Conservation (phyloP, 2,888 invertebrate genomes). For the Epirrhoe tristata region DNA sequence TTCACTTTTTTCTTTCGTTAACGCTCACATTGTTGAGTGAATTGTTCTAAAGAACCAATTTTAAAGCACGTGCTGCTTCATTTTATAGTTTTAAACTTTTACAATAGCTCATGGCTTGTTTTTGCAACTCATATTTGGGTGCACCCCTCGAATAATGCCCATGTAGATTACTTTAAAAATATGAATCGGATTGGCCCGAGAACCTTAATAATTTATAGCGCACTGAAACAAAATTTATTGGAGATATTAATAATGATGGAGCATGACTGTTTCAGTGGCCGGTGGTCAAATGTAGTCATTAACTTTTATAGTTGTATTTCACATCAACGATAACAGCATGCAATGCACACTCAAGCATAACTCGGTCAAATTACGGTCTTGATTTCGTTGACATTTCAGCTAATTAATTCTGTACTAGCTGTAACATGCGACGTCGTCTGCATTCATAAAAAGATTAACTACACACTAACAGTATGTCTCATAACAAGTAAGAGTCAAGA, state of each 20-base stretch:
- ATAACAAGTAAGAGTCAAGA: too few relatives aligned
- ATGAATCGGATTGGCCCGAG: not conserved
- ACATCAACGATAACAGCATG: not conserved
- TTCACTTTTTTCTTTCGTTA: constrained; percentile 71
- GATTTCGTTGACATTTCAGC: constrained; percentile 1
- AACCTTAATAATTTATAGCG: not conserved
- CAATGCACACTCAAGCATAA: not conserved
- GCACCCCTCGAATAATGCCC: too few relatives aligned
- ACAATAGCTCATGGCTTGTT: not conserved
- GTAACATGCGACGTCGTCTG: not conserved
- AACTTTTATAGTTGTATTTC: not conserved
- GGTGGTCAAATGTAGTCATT: not conserved
- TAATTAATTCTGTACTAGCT: not conserved
- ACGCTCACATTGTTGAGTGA: constrained; percentile 59
- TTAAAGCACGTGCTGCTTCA: not conserved
- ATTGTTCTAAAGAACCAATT: constrained; percentile 42
- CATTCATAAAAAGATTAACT: not conserved
- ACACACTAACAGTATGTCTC: not conserved
- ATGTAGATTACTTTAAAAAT: not conserved
- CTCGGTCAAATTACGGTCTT: not conserved
- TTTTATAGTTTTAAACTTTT: not conserved
- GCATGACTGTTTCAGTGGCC: not conserved
- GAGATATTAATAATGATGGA: constrained; percentile 1
- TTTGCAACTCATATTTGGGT: too few relatives aligned
- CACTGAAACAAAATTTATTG: not conserved